Base-by-base conservation (phyloP, 2,888 invertebrate genomes). In the Tetropium fuscum region DNA sequence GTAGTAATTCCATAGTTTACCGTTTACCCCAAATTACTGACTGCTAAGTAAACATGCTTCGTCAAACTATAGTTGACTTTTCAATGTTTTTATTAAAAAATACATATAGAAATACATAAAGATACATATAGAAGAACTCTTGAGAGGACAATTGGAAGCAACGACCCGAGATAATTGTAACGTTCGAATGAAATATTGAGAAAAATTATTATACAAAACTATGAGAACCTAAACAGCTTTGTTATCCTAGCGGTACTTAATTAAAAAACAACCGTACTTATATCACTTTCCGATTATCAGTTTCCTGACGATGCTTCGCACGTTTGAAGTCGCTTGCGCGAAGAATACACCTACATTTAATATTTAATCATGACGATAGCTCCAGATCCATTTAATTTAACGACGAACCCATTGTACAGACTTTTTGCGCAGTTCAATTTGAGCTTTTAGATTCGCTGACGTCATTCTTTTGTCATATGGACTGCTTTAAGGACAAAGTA, bases 391-490 rank as follows among this genome's bases (percentile, higher is more conserved):
- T 22, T 13, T 18, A 43, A 43, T 44, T 44, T 44, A 27, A 27
- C 44, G 25, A 1, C 15, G 44, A 20, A n/a, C 16, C 7, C 10
- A 36, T 15, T 10, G 6, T 10, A 2, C 11, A 8, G 22, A 18
- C 10, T 41, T 41, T 41, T 41, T 41, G 22, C 19, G 22, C 13
- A 10, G n/a, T 41, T 41, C 41, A 4, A 20, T 41, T 16, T 38
- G 38, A 38, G 41, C 41, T 27, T 27, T 44, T 25, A 27, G 13
- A 44, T 16, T 48, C n/a, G 47, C 47, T 56, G 40, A 56, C 47
- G 49, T 57, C 56, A 57, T 57, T 56, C 44, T 45, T 51, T 51
- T 47, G 45, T 40, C 13, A 11, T 20, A 19, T 30, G 34, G 32
- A 34, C 34, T 57, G 32, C 43, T 38, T 11, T 22, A 27, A 51